phyloP scores from a whole-genome alignment of 1,140 invertebrate species.

The Penaeus chinensis region DNA sequence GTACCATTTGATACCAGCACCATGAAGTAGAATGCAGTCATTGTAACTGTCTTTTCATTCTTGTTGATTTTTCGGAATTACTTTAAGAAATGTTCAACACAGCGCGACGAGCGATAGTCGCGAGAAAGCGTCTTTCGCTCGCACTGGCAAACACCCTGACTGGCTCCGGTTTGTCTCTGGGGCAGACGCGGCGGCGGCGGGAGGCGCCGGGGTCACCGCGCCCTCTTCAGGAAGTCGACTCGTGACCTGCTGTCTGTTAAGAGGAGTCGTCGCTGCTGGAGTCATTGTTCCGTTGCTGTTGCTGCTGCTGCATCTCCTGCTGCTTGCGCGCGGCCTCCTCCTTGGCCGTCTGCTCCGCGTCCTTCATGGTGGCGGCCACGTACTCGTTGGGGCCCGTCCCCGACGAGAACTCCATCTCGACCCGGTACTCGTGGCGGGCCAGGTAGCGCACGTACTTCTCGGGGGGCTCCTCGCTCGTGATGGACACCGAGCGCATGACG shows the following conservation, averaged over 20 bases:
- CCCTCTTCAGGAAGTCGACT: not conserved
- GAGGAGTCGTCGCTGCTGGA: conserved; percentile 64
- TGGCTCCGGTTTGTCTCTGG: no score
- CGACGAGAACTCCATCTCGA: conserved; percentile 86
- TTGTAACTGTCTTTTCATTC: no score
- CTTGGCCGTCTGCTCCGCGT: conserved; percentile 42
- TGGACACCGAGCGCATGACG: conserved; percentile 89
- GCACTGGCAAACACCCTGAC: no score
- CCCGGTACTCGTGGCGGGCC: conserved; percentile 77
- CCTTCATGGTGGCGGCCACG: conserved; percentile 75
- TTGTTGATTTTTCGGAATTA: no score
- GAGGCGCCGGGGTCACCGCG: not conserved
- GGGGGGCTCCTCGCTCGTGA: conserved; percentile 89
- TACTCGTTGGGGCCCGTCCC: conserved; percentile 82
- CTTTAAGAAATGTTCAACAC: no score
- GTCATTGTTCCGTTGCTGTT: conserved; percentile 39
- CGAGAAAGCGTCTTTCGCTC: no score
- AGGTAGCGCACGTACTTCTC: conserved; percentile 98
- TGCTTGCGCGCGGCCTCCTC: conserved; percentile 59
- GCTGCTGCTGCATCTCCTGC: conserved; percentile 47
- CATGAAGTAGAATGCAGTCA: conserved; percentile 3
- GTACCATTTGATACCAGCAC: conserved; percentile 13
- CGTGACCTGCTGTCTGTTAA: conserved; percentile 32
- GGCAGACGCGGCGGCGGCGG: not conserved
- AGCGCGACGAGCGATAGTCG: no score